Base-by-base conservation (phyloP, 2,113 vertebrate species). In the Malaclemys terrapin region DNA sequence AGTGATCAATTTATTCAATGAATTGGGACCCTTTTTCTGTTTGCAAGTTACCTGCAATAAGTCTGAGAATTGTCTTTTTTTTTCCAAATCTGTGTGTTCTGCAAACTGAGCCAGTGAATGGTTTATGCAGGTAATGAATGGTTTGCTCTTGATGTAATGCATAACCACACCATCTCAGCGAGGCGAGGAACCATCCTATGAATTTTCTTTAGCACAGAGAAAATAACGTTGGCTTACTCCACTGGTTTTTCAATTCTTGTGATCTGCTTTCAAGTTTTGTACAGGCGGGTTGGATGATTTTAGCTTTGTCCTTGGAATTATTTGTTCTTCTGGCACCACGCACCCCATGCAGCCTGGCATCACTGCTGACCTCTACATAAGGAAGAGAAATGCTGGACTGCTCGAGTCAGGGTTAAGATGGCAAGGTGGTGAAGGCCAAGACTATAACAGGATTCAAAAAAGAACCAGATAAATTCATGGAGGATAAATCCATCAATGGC, bases 121-220 rank as follows among this genome's bases (percentile, higher is more conserved):
- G 31, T 69, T 93, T 94, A 95, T 90, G 2, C 5, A 0, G 0
- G 13, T n/a, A n/a, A 65, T 0, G 2, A 84, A 91, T 94, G 89
- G 72, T 1, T 93, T 3, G 2, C 87, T 82, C 52, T 53, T 75
- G 95, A 88, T 76, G 31, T 50, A 65, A 91, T 1, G 0, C 62
- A 47, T 45, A 88, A 91, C 94, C 83, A 80, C 90, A 80, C 78
- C 89, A 89, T 4, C 31, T 89, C 90, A 78, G 80, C 62, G 62
- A 87, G 88, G 49, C 87, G 85, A 93, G 91, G 86, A 95, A 65
- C 85, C 91, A 93, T 91, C 82, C 95, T 80, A 78, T 50, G 85
- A 56, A 54, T 96, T 96, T 96, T 87, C 93, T 95, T 96, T 91
- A 97, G 97, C 95, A 89, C 57, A 38, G 82, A 97, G 87, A 93